Base-by-base conservation (phyloP, 2,113 vertebrate genomes). In the Sitta europaea region DNA sequence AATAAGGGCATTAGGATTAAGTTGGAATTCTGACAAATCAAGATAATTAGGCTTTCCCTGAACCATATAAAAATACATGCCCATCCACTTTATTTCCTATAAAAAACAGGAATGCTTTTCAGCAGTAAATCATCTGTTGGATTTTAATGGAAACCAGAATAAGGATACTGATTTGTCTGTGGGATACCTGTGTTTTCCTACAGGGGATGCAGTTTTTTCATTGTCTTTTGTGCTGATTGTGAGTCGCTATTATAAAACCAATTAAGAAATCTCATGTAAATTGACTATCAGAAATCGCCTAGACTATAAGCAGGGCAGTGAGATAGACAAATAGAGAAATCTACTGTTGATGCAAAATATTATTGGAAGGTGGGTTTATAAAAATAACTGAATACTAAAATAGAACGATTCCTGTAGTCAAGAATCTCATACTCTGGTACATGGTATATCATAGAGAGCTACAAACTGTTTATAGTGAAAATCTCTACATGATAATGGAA, bases 51-150 rank as follows among this genome's bases (percentile, higher is more conserved):
- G 20, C 80, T 98, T 98, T 95, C 96, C 94, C 53, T 97, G 87
- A 15, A 94, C 95, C 78, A 83, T 96, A 72, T 97, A 94, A 99
- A 98, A 83, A 98, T 97, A 90, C 97, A 97, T 15, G 96, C 95
- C 96, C 97, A 98, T 92, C 98, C 97, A 47, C 96, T 98, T 98
- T 98, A 97, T 98, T 98, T 54, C 97, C 98, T 98, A 89, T 58
- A 86, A 97, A 92, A 92, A 66, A 19, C 74, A 85, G 80, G 81
- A 92, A 92, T 36, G 33, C 13, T 77, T 63, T 31, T 82, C 59
- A 55, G 10, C 31, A 65, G 40, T 33, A 61, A 80, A 72, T 66
- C 5, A 3, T 50, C 24, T 48, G 17, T 55, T 31, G 29, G 17
- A 48, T 92, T 88, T 33, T 42, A 72, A 88, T 71, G 54, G 82